Conservation (phyloP, 2,113 vertebrate genomes). For the Coryphaenoides rupestris region DNA sequence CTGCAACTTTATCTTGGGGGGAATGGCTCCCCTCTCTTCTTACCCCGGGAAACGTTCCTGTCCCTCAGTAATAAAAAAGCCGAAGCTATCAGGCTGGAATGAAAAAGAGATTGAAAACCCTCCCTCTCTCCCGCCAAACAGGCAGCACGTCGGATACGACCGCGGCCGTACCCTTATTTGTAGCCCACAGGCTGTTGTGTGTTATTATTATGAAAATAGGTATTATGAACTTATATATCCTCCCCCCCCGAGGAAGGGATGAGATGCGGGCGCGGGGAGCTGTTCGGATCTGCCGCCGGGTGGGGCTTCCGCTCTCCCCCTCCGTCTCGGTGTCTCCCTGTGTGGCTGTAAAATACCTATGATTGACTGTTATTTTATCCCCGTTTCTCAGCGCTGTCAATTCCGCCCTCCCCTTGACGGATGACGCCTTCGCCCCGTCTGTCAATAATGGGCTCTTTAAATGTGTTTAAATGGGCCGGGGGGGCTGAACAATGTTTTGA, state of each 20-base stretch:
- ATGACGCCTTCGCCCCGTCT: conserved; percentile 55
- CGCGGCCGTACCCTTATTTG: conserved; percentile 43
- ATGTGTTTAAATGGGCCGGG: conserved; percentile 62
- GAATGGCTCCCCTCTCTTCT: conserved; percentile 66
- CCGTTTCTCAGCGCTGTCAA: conserved; percentile 56
- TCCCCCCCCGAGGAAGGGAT: conserved; percentile 36
- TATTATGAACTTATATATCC: conserved; percentile 55
- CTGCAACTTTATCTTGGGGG: conserved; percentile 73
- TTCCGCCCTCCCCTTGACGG: conserved; percentile 54
- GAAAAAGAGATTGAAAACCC: conserved; percentile 73
- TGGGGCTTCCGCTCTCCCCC: neutral
- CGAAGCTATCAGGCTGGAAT: conserved; percentile 67
- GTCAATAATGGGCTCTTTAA: conserved; percentile 60
- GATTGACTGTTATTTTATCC: conserved; percentile 58
- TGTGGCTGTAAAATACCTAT: conserved; percentile 51
- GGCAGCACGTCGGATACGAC: conserved; percentile 41
- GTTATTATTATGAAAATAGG: conserved; percentile 54
- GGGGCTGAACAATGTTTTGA: conserved; percentile 60
- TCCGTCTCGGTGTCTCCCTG: no score
- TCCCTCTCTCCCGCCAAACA: conserved; percentile 53
- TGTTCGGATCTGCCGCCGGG: conserved; percentile 14
- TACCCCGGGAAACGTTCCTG: conserved; percentile 66
- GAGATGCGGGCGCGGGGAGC: conserved; percentile 24
- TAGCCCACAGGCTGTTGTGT: conserved; percentile 62
- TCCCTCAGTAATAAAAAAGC: conserved; percentile 66